These are phyloP conservation scores for Epizoanthus rinbou DNA, from an alignment of 92 coral and sea anemone genomes.

Conservation along the genomic window DNA sequence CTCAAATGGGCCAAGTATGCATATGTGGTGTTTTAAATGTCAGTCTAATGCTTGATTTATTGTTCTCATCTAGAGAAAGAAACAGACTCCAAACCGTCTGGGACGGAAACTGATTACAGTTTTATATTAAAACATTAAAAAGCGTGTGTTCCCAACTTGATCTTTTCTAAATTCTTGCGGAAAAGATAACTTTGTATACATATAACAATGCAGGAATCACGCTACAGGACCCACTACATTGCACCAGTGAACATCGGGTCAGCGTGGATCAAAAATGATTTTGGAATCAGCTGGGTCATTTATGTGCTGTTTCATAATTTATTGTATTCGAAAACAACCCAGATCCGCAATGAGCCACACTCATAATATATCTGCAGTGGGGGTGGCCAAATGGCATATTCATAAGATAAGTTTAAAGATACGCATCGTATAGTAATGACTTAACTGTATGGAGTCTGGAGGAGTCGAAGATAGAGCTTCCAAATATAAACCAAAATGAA, in stretches of 20 bases:
- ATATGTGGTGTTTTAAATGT: neutral
- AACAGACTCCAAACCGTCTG: conserved; percentile 17
- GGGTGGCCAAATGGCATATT: conserved; percentile 7
- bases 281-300: neutral
- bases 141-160: conserved; percentile 22
- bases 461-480: conserved; percentile 8
- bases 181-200: conserved; percentile 37
- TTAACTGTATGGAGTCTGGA: neutral
- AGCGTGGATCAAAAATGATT: conserved; percentile 15
- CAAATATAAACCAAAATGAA: neutral
- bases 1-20: conserved; percentile 12
- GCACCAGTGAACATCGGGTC: neutral
- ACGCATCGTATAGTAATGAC: neutral
- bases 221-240: neutral
- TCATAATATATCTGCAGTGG: conserved; percentile 10
- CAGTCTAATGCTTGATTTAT: neutral
- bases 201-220: neutral
- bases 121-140: conserved; percentile 33
- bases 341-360: neutral
- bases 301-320: conserved; percentile 7
- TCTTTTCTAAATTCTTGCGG: neutral
- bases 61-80: conserved; percentile 4
- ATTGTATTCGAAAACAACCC: conserved; percentile 10
- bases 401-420: neutral
- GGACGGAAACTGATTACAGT: conserved; percentile 45